These are phyloP conservation scores for Abramis brama DNA, from an alignment of 2,113 vertebrate species.

Conservation along the genomic window DNA sequence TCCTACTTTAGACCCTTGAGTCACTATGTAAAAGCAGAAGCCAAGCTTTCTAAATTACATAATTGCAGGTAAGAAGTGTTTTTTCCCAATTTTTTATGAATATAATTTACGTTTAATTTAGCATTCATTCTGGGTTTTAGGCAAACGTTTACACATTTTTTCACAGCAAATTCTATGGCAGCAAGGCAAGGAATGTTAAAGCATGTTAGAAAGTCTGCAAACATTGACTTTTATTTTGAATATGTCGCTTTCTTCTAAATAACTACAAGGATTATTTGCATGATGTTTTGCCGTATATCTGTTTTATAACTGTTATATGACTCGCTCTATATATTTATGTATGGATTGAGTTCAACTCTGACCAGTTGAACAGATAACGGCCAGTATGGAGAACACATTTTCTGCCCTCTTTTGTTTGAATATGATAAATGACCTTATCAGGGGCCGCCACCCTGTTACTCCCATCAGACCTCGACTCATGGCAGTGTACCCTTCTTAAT, in stretches of 20 bases:
- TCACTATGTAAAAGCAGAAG: neutral
- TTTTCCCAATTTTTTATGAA: neutral
- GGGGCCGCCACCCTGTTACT: neutral
- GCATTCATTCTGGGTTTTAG: neutral
- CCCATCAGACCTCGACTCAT: neutral
- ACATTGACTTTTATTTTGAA: neutral
- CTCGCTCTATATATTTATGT: neutral
- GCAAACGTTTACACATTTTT: neutral
- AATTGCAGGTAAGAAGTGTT: neutral
- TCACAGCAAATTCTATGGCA: neutral
- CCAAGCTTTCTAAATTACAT: neutral
- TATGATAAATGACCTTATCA: conserved; percentile 40
- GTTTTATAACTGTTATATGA: neutral
- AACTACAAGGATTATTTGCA: neutral
- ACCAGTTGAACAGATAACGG: neutral
- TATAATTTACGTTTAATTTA: neutral
- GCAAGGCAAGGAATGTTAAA: neutral
- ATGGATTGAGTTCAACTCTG: neutral
- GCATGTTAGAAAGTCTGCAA: neutral
- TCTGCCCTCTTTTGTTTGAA: conserved; percentile 8
- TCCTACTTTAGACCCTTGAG: neutral
- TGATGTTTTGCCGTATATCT: neutral
- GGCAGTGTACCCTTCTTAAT: neutral
- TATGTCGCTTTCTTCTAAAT: neutral
- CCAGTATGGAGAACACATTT: neutral